phyloP scores from a whole-genome alignment of 2,888 invertebrate genomes.

The Macrosoma leucophasiata region DNA sequence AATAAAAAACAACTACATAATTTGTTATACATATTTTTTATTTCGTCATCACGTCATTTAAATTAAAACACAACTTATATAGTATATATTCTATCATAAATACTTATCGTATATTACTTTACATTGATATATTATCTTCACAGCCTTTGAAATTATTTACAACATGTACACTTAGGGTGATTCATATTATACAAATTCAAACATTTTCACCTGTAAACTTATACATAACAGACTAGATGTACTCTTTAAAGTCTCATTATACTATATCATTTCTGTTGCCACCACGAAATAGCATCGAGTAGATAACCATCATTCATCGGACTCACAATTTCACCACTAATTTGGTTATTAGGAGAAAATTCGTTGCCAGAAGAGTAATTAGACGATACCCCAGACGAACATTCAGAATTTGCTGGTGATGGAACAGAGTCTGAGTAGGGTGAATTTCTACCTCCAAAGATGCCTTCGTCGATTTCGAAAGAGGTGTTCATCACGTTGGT shows the following conservation, averaged over 20 bases:
- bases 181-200: no score
- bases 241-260: slow-evolving; percentile 6
- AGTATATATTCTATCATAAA: no score
- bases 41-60: no score
- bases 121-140: slow-evolving; percentile 26
- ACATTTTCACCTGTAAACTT: not conserved
- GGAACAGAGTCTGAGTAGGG: slow-evolving; percentile 72
- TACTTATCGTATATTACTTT: no score
- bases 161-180: not conserved
- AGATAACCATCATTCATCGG: slow-evolving; percentile 90
- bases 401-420: slow-evolving; percentile 82
- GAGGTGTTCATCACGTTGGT: slow-evolving; percentile 28
- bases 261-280: slow-evolving; percentile 78
- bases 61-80: no score
- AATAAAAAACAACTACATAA: no score
- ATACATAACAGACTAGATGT: slow-evolving; percentile 22
- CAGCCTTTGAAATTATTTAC: slow-evolving; percentile 24
- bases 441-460: slow-evolving; percentile 47
- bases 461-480: slow-evolving; percentile 51
- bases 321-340: slow-evolving; percentile 46
- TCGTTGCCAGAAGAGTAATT: slow-evolving; percentile 44
- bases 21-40: no score
- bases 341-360: slow-evolving; percentile 28
- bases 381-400: slow-evolving; percentile 75
- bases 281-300: slow-evolving; percentile 87